Evolutionary conservation across 2,888 invertebrate genomes (phyloP).

Genomic region (Amiota minor): DNA sequence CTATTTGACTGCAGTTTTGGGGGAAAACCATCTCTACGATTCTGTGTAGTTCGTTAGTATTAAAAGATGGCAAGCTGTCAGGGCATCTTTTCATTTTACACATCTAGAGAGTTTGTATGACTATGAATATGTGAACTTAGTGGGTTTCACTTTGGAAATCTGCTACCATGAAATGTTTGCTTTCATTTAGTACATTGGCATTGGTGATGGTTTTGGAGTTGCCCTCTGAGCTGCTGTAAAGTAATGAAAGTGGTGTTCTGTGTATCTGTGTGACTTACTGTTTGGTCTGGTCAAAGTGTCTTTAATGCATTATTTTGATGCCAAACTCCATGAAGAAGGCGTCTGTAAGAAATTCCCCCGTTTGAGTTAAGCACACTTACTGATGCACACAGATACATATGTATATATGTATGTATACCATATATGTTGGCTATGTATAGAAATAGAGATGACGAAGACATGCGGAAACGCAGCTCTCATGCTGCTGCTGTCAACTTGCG

Average conservation of each 20-base stretch:
- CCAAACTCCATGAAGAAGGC: background rate
- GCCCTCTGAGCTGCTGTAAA: background rate
- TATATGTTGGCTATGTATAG: slow-evolving; percentile 12
- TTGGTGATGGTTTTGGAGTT: background rate
- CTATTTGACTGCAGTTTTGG: too few relatives aligned
- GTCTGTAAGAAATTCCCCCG: background rate
- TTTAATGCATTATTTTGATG: slow-evolving; percentile 29
- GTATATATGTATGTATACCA: slow-evolving; percentile 18
- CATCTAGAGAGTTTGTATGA: background rate
- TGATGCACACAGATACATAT: slow-evolving; percentile 14
- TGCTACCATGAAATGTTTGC: slow-evolving; percentile 23
- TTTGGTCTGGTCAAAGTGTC: slow-evolving; percentile 25
- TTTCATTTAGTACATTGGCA: background rate
- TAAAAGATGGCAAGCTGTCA: slow-evolving; percentile 46
- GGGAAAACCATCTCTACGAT: background rate
- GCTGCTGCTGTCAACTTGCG: slow-evolving; percentile 51
- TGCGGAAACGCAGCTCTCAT: slow-evolving; percentile 22
- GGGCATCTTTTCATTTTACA: slow-evolving; percentile 42
- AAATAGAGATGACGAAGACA: slow-evolving; percentile 11
- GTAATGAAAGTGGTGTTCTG: background rate
- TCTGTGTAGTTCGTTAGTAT: slow-evolving; percentile 10
- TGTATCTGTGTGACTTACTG: background rate
- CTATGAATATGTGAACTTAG: background rate
- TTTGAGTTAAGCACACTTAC: slow-evolving; percentile 8
- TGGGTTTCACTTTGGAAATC: slow-evolving; percentile 18